Evolutionary conservation across 2,888 invertebrate species (phyloP).

Genomic region (Chymomyza amoena): DNA sequence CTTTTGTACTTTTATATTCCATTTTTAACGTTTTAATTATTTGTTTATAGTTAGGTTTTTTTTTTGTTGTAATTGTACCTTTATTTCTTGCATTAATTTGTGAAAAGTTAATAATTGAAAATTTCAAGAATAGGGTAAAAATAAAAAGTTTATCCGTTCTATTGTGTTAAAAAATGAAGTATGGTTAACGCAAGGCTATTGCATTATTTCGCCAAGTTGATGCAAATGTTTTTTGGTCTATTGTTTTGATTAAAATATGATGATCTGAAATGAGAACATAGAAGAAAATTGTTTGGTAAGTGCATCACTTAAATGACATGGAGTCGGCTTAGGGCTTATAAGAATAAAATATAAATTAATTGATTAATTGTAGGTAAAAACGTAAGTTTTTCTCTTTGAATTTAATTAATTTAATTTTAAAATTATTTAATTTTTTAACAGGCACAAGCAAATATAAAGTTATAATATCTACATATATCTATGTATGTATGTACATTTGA

Average conservation of each 20-base stretch:
- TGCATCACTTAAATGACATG: neutral
- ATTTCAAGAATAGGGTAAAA: constrained; percentile 16
- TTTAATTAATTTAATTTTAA: neutral
- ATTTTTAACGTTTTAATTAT: neutral
- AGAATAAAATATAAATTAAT: neutral
- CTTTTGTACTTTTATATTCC: neutral
- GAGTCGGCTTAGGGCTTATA: neutral
- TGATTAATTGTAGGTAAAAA: neutral
- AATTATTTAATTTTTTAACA: neutral
- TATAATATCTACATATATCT: neutral
- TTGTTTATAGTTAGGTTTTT: constrained; percentile 9
- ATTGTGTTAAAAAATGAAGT: constrained; percentile 74
- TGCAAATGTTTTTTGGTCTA: constrained; percentile 73
- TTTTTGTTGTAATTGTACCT: constrained; percentile 23
- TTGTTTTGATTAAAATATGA: constrained; percentile 75
- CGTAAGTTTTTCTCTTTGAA: neutral
- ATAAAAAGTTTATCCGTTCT: constrained; percentile 66
- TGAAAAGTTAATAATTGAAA: constrained; percentile 2
- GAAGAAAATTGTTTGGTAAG: neutral
- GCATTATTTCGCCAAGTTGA: constrained; percentile 30
- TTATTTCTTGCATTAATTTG: constrained; percentile 15
- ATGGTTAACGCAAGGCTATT: constrained; percentile 72
- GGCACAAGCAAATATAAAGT: neutral
- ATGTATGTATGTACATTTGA: constrained; percentile 58
- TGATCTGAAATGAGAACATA: constrained; percentile 66